Conservation (phyloP, 2,888 invertebrate species). For the Plagodis dolabraria region DNA sequence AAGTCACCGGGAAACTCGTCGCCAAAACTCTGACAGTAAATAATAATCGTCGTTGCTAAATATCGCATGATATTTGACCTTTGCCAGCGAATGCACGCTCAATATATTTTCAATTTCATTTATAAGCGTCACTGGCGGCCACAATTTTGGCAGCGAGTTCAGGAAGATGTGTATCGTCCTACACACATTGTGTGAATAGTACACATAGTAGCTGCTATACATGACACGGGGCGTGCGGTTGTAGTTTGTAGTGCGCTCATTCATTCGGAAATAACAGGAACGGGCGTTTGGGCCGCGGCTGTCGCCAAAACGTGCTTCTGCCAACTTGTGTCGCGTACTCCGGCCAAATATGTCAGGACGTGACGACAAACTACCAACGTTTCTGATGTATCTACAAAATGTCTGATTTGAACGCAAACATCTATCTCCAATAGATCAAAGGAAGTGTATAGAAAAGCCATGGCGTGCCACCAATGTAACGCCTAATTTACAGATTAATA, state of each 20-base stretch:
- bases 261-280: constrained; percentile 67
- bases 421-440: no score
- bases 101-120: constrained; percentile 34
- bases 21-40: constrained; percentile 31
- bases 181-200: constrained; percentile 24
- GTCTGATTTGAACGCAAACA: no score
- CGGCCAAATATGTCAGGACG: constrained; percentile 29
- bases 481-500: no score
- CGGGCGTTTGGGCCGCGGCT: constrained; percentile 31
- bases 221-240: constrained; percentile 7
- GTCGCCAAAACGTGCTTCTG: constrained; percentile 26
- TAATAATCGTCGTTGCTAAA: constrained; percentile 19
- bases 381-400: no score
- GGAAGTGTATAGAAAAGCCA: no score
- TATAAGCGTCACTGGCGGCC: constrained; percentile 19
- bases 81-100: constrained; percentile 28
- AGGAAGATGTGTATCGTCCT: constrained; percentile 55
- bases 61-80: constrained; percentile 28
- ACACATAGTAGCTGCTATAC: constrained; percentile 2
- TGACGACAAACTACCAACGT: constrained; percentile 9
- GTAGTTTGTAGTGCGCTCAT: constrained; percentile 51
- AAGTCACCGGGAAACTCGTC: constrained; percentile 21
- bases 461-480: no score
- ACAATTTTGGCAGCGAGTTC: constrained; percentile 52
- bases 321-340: constrained; percentile 24